Evolutionary conservation across 2,113 vertebrate genomes (phyloP), one percentile per base, ranked within the genome.

Genomic region (Ploceus nigricollis): DNA sequence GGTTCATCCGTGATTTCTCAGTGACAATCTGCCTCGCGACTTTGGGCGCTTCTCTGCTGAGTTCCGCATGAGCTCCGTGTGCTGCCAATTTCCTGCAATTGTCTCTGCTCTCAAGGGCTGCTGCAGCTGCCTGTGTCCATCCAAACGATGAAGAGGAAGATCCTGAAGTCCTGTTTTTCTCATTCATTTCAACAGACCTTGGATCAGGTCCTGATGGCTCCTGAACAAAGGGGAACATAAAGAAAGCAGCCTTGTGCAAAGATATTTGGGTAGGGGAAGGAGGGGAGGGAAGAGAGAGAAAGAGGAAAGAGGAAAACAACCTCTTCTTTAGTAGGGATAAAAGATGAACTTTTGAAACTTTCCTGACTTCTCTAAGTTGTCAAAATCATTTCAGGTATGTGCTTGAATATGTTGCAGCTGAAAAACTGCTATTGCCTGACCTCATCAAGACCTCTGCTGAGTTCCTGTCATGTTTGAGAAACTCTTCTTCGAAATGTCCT

Each of bases 21-120:
- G 58, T 28, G 53, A 48, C 63, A 90, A 84, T 78, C 76, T 51
- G 19, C 19, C 65, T 81, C 6, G 3, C 10, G 5, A 44, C 60
- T 82, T 68, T 19, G 65, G 45, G 28, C 0, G 4, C 42, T 86
- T 47, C 39, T 69, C 37, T 3, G 14, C 7, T 0, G 1, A 27
- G 39, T 47, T 87, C 57, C 27, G 31, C 56, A 7, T 0, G 1
- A 88, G 63, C 53, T 77, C 22, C 15, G 2, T 45, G 58, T 58
- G 79, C 42, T 92, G 81, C 76, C 47, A 50, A 73, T 70, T 70
- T 73, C 27, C 35, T 87, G 25, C 50, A 24, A 45, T 54, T 88
- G 50, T 61, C 75, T 90, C 40, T 50, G 31, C 54, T 61, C 69
- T 6, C 54, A 15, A 64, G 33, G 60, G 20, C 63, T 53, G 57